These are phyloP conservation scores for Odontamblyopus lacepedii DNA, from an alignment of 2,797 vertebrate species.

Conservation along the genomic window DNA sequence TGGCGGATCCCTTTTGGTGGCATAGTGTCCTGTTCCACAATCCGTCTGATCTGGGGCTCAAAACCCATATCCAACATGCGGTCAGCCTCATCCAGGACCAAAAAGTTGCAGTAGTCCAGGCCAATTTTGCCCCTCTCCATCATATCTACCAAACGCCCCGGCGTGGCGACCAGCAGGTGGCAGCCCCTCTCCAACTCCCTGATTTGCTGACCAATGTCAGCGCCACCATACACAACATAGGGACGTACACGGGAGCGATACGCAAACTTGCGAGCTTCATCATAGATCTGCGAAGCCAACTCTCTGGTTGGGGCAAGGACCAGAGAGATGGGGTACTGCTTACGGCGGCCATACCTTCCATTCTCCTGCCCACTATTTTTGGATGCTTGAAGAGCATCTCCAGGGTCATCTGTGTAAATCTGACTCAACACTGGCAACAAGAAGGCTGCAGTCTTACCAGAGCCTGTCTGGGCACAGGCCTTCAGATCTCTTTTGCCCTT, in stretches of 20 bases:
- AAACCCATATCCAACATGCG: conserved; percentile 99
- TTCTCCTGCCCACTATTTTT: conserved; percentile 87
- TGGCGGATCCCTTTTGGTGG: conserved; percentile 93
- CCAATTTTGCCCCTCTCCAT: conserved; percentile 99
- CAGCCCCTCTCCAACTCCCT: conserved; percentile 95
- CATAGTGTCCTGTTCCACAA: conserved; percentile 98
- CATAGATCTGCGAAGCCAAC: conserved; percentile 95
- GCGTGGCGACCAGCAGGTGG: conserved; percentile 95
- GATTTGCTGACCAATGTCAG: conserved; percentile 98
- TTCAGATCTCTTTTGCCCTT: conserved; percentile 97
- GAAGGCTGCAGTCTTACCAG: conserved; percentile 97
- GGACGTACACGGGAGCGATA: conserved; percentile 96
- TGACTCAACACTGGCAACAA: conserved; percentile 96
- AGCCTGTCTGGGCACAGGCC: conserved; percentile 99
- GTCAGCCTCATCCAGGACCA: conserved; percentile 97
- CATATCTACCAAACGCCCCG: conserved; percentile 97
- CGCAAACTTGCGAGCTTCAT: conserved; percentile 96
- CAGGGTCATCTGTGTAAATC: conserved; percentile 94
- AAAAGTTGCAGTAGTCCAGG: conserved; percentile 94
- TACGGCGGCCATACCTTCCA: conserved; percentile 92
- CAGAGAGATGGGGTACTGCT: conserved; percentile 93
- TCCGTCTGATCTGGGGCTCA: conserved; percentile 96
- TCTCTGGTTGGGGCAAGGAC: conserved; percentile 97
- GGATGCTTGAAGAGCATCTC: conserved; percentile 88
- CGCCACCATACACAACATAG: conserved; percentile 96